Evolutionary conservation across 2,113 vertebrate genomes (phyloP).

Genomic region (Dolichallabes microphthalmus): DNA sequence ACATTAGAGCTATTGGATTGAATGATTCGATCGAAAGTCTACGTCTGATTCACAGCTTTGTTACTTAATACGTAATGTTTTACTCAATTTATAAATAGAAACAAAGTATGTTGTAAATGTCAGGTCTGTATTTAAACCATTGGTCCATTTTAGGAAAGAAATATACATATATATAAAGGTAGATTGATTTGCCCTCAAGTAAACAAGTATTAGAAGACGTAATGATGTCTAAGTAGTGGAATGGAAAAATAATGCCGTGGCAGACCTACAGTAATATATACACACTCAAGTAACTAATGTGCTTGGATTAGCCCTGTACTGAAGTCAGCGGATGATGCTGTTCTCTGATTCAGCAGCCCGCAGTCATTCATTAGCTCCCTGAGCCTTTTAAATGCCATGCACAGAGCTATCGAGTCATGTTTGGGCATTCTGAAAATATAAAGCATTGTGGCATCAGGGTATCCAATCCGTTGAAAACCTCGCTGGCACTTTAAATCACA

Average conservation of each 20-base stretch:
- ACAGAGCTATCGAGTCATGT: slow-evolving; percentile 31
- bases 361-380: slow-evolving; percentile 39
- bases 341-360: slow-evolving; percentile 19
- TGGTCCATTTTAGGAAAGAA: too few relatives aligned
- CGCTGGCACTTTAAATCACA: slow-evolving; percentile 3
- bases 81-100: too few relatives aligned
- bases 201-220: neutral
- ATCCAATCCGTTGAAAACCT: neutral
- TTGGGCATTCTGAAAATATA: slow-evolving; percentile 18
- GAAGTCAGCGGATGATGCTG: slow-evolving; percentile 4
- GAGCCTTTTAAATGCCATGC: slow-evolving; percentile 26
- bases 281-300: slow-evolving; percentile 1
- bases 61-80: too few relatives aligned
- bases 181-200: neutral
- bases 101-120: neutral
- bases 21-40: too few relatives aligned
- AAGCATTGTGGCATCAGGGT: neutral
- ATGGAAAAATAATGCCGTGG: neutral
- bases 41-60: too few relatives aligned
- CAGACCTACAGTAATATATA: neutral
- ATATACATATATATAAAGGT: neutral
- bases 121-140: neutral
- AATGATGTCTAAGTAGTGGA: neutral
- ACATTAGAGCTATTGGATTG: too few relatives aligned
- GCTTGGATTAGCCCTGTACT: slow-evolving; percentile 10